phyloP scores from a whole-genome alignment of 2,888 invertebrate genomes.

The Cryptus armator region DNA sequence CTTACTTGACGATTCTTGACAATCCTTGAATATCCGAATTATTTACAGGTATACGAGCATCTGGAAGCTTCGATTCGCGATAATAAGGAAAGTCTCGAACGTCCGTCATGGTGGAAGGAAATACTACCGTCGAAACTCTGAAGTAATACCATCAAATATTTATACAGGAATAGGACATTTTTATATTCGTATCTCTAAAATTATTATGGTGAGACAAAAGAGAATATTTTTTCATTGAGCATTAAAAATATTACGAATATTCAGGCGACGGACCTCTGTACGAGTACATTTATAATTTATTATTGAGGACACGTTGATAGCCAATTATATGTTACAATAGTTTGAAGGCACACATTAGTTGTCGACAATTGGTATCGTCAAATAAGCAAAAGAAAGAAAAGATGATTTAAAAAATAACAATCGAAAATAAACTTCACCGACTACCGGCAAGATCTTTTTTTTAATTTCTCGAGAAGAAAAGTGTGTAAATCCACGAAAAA shows the following conservation, averaged over 20 bases:
- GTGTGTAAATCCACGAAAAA: slow-evolving; percentile 36
- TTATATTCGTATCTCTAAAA: too few species aligned
- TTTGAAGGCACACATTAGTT: slow-evolving; percentile 16
- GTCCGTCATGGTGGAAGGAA: neutral
- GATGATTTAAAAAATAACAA: slow-evolving; percentile 3
- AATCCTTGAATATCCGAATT: slow-evolving; percentile 15
- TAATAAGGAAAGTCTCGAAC: neutral
- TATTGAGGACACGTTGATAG: slow-evolving; percentile 67
- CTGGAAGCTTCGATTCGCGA: slow-evolving; percentile 86
- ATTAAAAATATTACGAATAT: neutral
- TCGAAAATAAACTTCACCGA: slow-evolving; percentile 44
- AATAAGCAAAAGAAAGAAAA: neutral
- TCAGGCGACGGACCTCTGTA: neutral
- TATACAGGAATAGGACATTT: neutral
- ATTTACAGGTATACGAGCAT: slow-evolving; percentile 89
- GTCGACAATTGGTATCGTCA: neutral
- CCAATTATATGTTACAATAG: slow-evolving; percentile 64
- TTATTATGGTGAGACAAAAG: too few species aligned
- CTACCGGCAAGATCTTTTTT: slow-evolving; percentile 56
- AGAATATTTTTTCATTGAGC: too few species aligned
- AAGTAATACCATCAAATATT: neutral
- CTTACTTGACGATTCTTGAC: too few species aligned
- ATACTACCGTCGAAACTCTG: neutral
- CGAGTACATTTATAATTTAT: slow-evolving; percentile 1
- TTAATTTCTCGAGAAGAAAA: slow-evolving; percentile 11